Evolutionary conservation across 2,888 invertebrate species (phyloP), one percentile per base, ranked within the genome.

Genomic region (Sarcophaga caerulescens): DNA sequence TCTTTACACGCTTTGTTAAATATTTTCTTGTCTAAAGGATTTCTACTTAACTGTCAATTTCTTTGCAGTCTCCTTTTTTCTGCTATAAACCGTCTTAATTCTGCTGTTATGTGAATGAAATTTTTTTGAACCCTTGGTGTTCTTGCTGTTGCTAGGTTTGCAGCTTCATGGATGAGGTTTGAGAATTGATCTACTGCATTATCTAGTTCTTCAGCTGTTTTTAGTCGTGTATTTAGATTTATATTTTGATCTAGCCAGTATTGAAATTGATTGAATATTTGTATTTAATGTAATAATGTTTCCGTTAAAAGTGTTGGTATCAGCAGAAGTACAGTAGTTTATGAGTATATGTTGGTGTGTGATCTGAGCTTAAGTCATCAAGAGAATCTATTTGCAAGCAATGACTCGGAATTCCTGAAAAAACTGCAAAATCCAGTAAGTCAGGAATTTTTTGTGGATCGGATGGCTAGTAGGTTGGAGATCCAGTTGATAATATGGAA

Each of bases 291-390:
- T n/a, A n/a, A n/a, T n/a, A n/a, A n/a, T n/a, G n/a, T n/a, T 65
- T 17, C n/a, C 23, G 12, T 57, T 57, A 12, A 35, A 25, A n/a
- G 25, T 8, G n/a, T n/a, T n/a, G 2, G 63, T 47, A 25, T 25
- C 25, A 25, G 4, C 25, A 25, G 25, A 5, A 25, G 25, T 25
- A 25, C 25, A 4, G 4, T n/a, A 19, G 45, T 59, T 75, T 23
- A 85, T 47, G n/a, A 85, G 68, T 60, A 82, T 70, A 21, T n/a
- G n/a, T n/a, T n/a, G 85, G 69, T 12, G 77, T 71, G 47, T 85
- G 85, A 25, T 85, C 82, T n/a, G 82, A 82, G 60, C 68, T 82
- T 35, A 82, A n/a, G 5, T 81, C 77, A 73, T 71, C 35, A 69
- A 63, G 47, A 62, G 45, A 65, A 21, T 45, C 47, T 52, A 84